Evolutionary conservation across 2,888 invertebrate species (phyloP), one percentile per base, ranked within the genome.

Genomic region (Dasypolia templi): DNA sequence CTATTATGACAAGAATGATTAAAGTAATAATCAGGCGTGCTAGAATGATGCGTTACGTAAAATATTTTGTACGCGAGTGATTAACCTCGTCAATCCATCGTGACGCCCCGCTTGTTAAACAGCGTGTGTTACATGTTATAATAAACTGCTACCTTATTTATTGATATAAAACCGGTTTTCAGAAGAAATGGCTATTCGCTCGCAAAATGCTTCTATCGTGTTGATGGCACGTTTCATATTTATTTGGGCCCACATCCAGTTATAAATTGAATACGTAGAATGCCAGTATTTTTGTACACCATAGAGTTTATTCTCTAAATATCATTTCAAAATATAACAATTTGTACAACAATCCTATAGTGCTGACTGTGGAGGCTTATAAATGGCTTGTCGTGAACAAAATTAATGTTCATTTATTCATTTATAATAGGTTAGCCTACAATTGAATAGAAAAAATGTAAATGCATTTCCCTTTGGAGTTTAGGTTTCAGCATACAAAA

Each of bases 31-130:
- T 59, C n/a, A 69, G 61, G 29, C 79, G 77, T 73, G 59, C 77
- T 72, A 84, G 77, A 80, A 81, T 69, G 76, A 77, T 72, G 49
- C 22, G 69, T 84, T 84, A 77, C 64, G 63, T 77, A 86, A 86
- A 29, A 29, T 69, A 78, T 67, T 84, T 74, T 85, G 71, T 79
- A 78, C 46, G 29, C 78, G 35, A 65, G 82, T 80, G 72, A 90
- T 90, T 91, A 91, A 61, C 77, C 66, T 59, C 79, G 72, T 63
- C 84, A 86, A 86, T 82, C 87, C 75, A 79, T 83, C 84, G 91
- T 88, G 91, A 91, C 91, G 91, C 68, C 88, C 91, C 76, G 73
- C 72, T 66, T 76, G 68, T 76, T 73, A 59, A 77, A 64, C 70
- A 65, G 77, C 62, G 35, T 84, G 59, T 77, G 65, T 71, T 32